Conservation (phyloP, 2,888 invertebrate genomes). For the Panopea generosa region DNA sequence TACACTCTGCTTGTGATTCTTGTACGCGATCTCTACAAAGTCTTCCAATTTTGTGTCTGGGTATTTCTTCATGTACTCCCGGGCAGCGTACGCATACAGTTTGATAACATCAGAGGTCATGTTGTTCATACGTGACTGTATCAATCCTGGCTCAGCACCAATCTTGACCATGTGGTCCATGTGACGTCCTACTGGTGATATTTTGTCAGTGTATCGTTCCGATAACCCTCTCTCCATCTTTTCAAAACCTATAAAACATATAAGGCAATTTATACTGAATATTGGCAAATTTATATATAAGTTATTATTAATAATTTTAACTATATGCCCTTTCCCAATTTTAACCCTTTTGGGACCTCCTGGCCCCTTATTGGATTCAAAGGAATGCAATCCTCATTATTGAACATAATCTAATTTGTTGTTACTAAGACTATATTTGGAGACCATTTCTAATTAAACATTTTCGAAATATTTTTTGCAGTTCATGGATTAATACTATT, state of each 20-base stretch:
- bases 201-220: constrained; percentile 77
- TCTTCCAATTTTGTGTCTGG: constrained; percentile 71
- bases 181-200: constrained; percentile 78
- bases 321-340: too few species aligned
- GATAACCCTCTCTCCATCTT: constrained; percentile 82
- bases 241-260: constrained; percentile 76
- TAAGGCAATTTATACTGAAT: too few species aligned
- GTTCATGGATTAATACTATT: too few species aligned
- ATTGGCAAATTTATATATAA: too few species aligned
- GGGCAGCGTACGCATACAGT: constrained; percentile 81
- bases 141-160: constrained; percentile 76
- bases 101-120: constrained; percentile 83
- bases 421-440: too few species aligned
- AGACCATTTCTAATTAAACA: too few species aligned
- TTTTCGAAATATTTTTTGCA: too few species aligned
- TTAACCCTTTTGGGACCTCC: too few species aligned
- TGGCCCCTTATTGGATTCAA: too few species aligned
- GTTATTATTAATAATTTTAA: too few species aligned
- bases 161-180: constrained; percentile 79
- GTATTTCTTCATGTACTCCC: constrained; percentile 79
- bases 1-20: constrained; percentile 79
- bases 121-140: constrained; percentile 74
- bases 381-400: too few species aligned
- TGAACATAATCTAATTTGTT: too few species aligned
- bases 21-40: constrained; percentile 77